Evolutionary conservation across 2,113 vertebrate species (phyloP).

Genomic region (Ammodramus savannarum): DNA sequence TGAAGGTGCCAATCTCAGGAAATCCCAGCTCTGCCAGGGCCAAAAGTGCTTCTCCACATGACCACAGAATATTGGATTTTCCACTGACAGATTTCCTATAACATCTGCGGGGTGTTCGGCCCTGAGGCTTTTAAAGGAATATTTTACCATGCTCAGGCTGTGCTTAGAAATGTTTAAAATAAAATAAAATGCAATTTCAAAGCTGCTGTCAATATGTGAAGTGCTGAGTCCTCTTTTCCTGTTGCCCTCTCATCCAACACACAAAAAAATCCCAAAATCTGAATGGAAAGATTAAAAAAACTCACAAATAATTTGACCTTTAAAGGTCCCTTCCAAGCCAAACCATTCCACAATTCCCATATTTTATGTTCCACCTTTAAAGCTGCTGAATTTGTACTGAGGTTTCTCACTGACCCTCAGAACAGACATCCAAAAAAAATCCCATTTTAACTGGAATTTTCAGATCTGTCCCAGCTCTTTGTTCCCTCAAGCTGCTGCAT

Average conservation of each 20-base stretch:
- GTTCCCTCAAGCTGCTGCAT: background rate
- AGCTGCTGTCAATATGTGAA: fast-evolving
- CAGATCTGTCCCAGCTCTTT: background rate
- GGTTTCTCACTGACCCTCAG: background rate
- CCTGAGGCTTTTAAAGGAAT: background rate
- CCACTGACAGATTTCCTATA: background rate
- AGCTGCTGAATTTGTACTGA: fast-evolving
- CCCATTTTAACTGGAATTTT: background rate
- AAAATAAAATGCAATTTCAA: background rate
- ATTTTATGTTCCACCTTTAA: background rate
- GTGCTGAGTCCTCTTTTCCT: background rate
- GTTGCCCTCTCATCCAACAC: background rate
- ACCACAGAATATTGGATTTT: background rate
- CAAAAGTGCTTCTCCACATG: fast-evolving
- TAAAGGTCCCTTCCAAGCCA: background rate
- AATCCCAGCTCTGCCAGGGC: background rate
- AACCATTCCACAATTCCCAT: fast-evolving
- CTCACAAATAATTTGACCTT: background rate
- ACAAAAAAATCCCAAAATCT: background rate
- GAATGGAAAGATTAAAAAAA: background rate
- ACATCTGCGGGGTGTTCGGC: fast-evolving
- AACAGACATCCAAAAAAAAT: background rate
- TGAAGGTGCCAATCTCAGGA: background rate
- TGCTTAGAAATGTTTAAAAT: fast-evolving
- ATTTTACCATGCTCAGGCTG: background rate